A percentile compares a stretch with the other conserved stretches of the same genome.
phyloP scores from a whole-genome alignment of 2,888 invertebrate species.

The Phragmatobia fuliginosa region DNA sequence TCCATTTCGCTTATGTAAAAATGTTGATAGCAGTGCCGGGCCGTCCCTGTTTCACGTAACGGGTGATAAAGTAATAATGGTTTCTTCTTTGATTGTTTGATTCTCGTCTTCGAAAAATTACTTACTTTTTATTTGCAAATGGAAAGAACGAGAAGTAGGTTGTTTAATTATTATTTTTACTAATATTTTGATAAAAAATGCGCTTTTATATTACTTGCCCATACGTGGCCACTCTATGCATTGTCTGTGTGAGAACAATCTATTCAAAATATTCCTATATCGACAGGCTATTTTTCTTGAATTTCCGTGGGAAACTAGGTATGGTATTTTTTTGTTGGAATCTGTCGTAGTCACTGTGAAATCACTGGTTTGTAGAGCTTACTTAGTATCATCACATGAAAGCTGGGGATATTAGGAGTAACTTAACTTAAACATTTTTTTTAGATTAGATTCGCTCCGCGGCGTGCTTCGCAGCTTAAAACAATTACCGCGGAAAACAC shows the following conservation, averaged over 20 bases:
- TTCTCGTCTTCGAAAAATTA: background rate
- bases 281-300: background rate
- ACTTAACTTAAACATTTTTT: too few species aligned
- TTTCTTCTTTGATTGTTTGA: background rate
- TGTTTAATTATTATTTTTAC: background rate
- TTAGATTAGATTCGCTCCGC: too few species aligned
- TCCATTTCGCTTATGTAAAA: slow-evolving; percentile 20
- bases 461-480: too few species aligned
- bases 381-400: background rate
- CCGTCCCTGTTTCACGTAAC: background rate
- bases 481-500: too few species aligned
- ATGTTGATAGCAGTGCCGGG: background rate
- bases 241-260: too few species aligned
- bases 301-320: background rate
- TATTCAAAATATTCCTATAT: background rate
- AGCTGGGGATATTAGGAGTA: too few species aligned
- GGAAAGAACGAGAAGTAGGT: background rate
- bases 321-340: background rate
- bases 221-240: too few species aligned
- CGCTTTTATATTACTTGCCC: too few species aligned
- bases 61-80: background rate
- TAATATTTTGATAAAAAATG: too few species aligned
- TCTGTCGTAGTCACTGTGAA: background rate
- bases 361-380: background rate
- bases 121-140: background rate